A percentile compares a stretch with the other conserved stretches of the same genome.
Evolutionary conservation across 2,113 vertebrate species (phyloP).

Genomic region (Cavia porcellus): DNA sequence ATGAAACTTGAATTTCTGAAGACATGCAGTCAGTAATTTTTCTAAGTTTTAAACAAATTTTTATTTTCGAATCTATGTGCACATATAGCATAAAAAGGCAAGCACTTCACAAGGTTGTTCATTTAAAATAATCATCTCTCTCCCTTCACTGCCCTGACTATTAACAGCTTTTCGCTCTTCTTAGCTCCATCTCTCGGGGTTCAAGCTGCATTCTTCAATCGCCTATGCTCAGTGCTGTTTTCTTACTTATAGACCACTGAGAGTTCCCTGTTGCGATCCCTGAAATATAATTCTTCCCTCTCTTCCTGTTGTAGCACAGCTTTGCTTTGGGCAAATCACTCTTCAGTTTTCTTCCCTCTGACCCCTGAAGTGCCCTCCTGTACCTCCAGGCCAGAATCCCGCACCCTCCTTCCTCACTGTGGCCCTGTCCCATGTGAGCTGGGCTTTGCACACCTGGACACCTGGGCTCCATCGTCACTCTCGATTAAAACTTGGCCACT

Average conservation of each 20-base stretch:
- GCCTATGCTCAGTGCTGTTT: neutral
- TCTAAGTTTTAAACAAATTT: conserved; percentile 26
- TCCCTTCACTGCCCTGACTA: neutral
- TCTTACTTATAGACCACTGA: neutral
- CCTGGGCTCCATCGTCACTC: neutral
- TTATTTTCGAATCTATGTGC: neutral
- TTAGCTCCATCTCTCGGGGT: neutral
- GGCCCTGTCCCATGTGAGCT: neutral
- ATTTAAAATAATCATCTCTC: neutral
- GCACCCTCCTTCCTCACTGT: neutral
- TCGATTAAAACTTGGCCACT: neutral
- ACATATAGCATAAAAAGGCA: neutral
- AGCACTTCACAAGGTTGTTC: neutral
- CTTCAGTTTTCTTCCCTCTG: neutral
- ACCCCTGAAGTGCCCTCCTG: neutral
- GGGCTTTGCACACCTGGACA: neutral
- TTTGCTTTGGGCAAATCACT: neutral
- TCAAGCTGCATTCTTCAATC: neutral
- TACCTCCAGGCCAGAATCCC: neutral
- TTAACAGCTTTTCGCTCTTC: neutral
- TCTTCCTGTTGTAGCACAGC: neutral
- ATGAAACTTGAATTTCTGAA: conserved; percentile 34
- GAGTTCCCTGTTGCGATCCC: neutral
- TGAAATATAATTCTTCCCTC: neutral
- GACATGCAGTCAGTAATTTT: neutral